Percentiles rank a stretch among this genome's conserved stretches.
These are phyloP conservation scores for Pangasianodon hypophthalmus DNA, from an alignment of 2,113 vertebrate species.

Conservation along the genomic window DNA sequence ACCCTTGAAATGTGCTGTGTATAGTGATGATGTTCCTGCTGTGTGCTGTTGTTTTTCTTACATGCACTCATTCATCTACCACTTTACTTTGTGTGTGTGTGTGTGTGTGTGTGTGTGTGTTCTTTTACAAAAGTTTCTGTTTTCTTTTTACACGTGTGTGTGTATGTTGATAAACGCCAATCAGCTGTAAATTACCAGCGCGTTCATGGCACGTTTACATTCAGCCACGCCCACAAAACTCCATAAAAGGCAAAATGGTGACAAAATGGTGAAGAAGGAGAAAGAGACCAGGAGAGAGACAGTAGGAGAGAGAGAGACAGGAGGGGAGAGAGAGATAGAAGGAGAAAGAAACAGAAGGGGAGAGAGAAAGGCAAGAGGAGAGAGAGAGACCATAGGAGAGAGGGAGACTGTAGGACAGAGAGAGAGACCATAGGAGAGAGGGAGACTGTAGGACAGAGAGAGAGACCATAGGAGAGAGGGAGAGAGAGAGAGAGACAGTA, in stretches of 20 bases:
- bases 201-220: neutral
- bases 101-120: neutral
- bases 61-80: slow-evolving; percentile 50
- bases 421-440: no score
- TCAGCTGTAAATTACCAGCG: neutral
- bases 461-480: no score
- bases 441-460: no score
- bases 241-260: neutral
- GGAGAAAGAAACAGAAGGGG: neutral
- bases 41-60: slow-evolving; percentile 46
- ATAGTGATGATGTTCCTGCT: slow-evolving; percentile 55
- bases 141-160: neutral
- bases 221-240: neutral
- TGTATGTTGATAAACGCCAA: neutral
- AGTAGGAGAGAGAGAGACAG: neutral
- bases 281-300: neutral
- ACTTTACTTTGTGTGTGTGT: neutral
- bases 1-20: slow-evolving; percentile 68
- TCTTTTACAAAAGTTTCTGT: neutral
- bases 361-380: neutral
- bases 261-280: neutral
- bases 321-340: no score
- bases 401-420: neutral
- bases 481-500: no score
- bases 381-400: no score